Percentiles rank a stretch among this genome's conserved stretches.
phyloP scores from a whole-genome alignment of 2,113 vertebrate genomes.

The Pluvialis apricaria region DNA sequence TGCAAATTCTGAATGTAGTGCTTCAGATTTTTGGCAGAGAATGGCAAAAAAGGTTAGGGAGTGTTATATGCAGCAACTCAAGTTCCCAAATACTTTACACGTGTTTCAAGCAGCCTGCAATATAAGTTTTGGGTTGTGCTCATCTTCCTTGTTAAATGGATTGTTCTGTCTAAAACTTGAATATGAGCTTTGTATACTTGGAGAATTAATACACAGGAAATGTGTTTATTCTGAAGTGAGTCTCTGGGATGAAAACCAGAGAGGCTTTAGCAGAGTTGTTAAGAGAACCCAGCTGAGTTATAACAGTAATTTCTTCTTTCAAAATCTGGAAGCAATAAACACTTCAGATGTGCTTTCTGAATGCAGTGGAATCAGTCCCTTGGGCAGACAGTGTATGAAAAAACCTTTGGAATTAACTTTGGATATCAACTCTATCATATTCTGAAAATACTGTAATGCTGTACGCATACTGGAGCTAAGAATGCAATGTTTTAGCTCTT shows the following conservation, averaged over 20 bases:
- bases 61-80: background rate
- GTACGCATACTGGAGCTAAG: background rate
- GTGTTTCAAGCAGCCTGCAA: background rate
- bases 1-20: background rate
- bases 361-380: background rate
- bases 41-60: background rate
- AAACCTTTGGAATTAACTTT: background rate
- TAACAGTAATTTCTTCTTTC: conserved; percentile 5
- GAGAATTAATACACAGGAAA: background rate
- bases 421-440: background rate
- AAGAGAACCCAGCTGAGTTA: background rate
- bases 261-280: conserved; percentile 1
- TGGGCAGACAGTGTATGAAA: background rate
- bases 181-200: background rate
- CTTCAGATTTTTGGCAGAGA: background rate
- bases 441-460: background rate
- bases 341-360: background rate
- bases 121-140: background rate
- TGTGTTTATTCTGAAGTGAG: background rate
- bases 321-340: conserved; percentile 34
- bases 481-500: background rate
- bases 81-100: background rate
- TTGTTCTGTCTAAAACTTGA: background rate
- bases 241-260: background rate
- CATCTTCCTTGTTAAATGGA: background rate